Percentiles rank a stretch among this genome's conserved stretches.
Evolutionary conservation across 2,113 vertebrate genomes (phyloP).

Genomic region (Myxocyprinus asiaticus): DNA sequence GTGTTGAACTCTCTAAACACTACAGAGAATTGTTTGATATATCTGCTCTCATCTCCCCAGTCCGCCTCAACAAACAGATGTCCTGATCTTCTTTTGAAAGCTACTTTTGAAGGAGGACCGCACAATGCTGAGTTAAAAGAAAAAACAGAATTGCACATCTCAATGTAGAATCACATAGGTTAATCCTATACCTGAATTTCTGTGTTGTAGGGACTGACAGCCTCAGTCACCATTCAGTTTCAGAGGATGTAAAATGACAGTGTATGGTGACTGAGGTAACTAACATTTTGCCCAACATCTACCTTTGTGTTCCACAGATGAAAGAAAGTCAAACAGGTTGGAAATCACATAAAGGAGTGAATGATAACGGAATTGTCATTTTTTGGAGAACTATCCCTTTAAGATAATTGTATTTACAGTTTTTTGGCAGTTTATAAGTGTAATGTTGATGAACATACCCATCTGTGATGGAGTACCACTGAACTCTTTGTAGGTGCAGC

Average conservation of each 20-base stretch:
- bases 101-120: constrained; percentile 36
- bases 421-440: too few species aligned
- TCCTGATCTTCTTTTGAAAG: constrained; percentile 56
- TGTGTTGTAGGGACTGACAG: too few species aligned
- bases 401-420: too few species aligned
- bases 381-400: too few species aligned
- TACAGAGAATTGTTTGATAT: constrained; percentile 47
- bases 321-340: too few species aligned
- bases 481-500: constrained; percentile 64
- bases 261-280: too few species aligned
- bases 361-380: too few species aligned
- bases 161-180: neutral
- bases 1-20: constrained; percentile 55
- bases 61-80: constrained; percentile 50
- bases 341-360: too few species aligned
- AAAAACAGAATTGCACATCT: neutral
- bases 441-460: constrained; percentile 50
- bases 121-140: constrained; percentile 64
- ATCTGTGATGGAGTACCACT: constrained; percentile 39
- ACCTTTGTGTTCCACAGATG: too few species aligned
- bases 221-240: too few species aligned
- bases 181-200: neutral
- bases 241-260: too few species aligned
- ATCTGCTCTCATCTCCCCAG: constrained; percentile 52
- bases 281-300: too few species aligned